phyloP scores from a whole-genome alignment of 1,140 invertebrate species.

The Solenopsis invicta region DNA sequence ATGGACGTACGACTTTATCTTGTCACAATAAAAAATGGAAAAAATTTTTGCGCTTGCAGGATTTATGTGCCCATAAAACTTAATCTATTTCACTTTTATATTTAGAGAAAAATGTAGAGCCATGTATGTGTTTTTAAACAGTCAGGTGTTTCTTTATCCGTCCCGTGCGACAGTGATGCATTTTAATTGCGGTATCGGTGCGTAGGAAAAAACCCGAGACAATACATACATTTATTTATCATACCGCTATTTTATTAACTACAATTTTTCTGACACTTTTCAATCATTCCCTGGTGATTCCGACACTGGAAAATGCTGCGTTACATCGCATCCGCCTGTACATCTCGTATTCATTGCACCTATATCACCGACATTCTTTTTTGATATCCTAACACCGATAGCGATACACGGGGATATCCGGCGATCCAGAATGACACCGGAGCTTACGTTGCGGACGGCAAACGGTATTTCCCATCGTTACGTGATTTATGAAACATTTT shows the following conservation, averaged over 20 bases:
- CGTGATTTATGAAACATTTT: constrained; percentile 85
- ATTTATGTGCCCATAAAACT: constrained; percentile 49
- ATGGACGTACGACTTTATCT: constrained; percentile 38
- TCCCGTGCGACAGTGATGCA: constrained; percentile 13
- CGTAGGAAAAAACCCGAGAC: background rate
- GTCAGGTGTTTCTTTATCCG: constrained; percentile 13
- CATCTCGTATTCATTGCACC: constrained; percentile 15
- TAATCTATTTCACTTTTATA: constrained; percentile 38
- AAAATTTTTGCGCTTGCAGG: background rate
- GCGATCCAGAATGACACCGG: constrained; percentile 24
- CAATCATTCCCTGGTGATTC: constrained; percentile 11
- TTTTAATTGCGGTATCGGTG: constrained; percentile 22
- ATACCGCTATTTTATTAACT: constrained; percentile 11
- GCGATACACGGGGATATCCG: constrained; percentile 39
- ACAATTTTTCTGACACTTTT: constrained; percentile 31
- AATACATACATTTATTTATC: background rate
- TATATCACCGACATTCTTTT: constrained; percentile 22
- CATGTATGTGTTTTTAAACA: constrained; percentile 24
- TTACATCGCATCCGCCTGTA: background rate
- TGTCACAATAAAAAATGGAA: constrained; percentile 15
- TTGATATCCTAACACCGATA: constrained; percentile 39
- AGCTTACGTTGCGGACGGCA: constrained; percentile 72
- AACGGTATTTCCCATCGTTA: constrained; percentile 81
- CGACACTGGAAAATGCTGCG: background rate
- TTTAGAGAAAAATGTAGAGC: background rate